Evolutionary conservation across 2,113 vertebrate species (phyloP).

Genomic region (Zapus hudsonius): DNA sequence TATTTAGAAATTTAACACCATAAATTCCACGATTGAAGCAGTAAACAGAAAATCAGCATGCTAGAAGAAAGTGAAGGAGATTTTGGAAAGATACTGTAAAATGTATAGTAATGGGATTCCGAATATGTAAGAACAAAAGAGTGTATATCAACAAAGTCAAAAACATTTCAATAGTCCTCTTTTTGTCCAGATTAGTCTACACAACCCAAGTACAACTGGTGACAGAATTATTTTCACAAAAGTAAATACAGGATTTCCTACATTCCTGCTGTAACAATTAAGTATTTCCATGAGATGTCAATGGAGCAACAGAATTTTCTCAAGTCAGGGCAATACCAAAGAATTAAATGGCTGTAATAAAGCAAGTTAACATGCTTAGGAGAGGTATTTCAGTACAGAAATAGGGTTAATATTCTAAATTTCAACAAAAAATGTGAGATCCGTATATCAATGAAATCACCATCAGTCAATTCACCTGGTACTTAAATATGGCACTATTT

Average conservation of each 20-base stretch:
- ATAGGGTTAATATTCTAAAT: constrained; percentile 83
- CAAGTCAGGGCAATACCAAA: constrained; percentile 59
- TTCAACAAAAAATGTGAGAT: constrained; percentile 73
- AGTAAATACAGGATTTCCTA: neutral
- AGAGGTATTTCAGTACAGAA: constrained; percentile 80
- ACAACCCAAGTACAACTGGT: neutral
- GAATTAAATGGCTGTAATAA: constrained; percentile 58
- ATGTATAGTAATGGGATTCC: constrained; percentile 56
- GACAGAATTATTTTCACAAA: neutral
- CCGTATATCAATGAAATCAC: constrained; percentile 83
- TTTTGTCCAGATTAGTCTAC: constrained; percentile 1
- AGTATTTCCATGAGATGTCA: neutral
- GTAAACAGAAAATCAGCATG: constrained; percentile 53
- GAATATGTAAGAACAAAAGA: constrained; percentile 80
- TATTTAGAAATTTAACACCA: constrained; percentile 64
- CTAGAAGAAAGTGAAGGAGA: constrained; percentile 58
- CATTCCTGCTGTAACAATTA: constrained; percentile 3
- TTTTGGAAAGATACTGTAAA: constrained; percentile 74
- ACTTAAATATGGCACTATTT: constrained; percentile 45
- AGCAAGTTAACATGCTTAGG: constrained; percentile 64
- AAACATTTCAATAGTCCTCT: neutral
- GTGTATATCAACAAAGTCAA: constrained; percentile 82
- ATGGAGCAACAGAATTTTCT: constrained; percentile 63
- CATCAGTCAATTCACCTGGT: constrained; percentile 44
- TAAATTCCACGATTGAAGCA: constrained; percentile 59